Evolutionary conservation across 1,140 invertebrate genomes (phyloP).

Genomic region (Callitettix versicolor): DNA sequence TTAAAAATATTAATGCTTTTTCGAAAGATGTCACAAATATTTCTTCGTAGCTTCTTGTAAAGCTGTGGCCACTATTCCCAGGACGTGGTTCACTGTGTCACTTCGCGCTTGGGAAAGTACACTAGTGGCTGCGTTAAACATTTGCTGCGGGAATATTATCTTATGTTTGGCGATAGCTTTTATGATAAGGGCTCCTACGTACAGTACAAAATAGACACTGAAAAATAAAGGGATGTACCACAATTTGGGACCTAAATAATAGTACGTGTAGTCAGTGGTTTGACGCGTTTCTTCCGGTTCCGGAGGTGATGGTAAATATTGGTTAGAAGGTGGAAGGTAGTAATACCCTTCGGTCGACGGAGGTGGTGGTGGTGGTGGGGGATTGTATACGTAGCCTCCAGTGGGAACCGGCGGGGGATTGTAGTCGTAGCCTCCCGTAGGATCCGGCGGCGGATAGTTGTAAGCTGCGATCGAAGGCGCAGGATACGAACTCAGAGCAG

Average conservation of each 20-base stretch:
- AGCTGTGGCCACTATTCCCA: not conserved
- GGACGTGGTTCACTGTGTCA: not conserved
- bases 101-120: not conserved
- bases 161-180: slow-evolving; percentile 70
- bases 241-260: slow-evolving; percentile 66
- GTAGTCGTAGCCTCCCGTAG: too few species aligned
- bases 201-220: slow-evolving; percentile 72
- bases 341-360: not conserved
- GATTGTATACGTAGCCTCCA: not conserved
- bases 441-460: not conserved
- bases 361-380: not conserved
- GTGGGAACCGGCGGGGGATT: not conserved
- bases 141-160: slow-evolving; percentile 37
- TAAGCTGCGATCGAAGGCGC: not conserved
- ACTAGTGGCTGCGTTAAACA: slow-evolving; percentile 5
- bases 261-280: slow-evolving; percentile 52
- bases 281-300: slow-evolving; percentile 9
- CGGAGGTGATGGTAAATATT: not conserved
- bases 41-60: not conserved
- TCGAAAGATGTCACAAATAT: not conserved
- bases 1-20: too few species aligned
- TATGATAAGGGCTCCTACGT: slow-evolving; percentile 62
- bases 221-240: slow-evolving; percentile 76
- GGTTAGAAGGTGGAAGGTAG: not conserved
- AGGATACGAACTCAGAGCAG: not conserved